Base-by-base conservation (phyloP, 2,797 vertebrate species). In the Microhierax caerulescens region DNA sequence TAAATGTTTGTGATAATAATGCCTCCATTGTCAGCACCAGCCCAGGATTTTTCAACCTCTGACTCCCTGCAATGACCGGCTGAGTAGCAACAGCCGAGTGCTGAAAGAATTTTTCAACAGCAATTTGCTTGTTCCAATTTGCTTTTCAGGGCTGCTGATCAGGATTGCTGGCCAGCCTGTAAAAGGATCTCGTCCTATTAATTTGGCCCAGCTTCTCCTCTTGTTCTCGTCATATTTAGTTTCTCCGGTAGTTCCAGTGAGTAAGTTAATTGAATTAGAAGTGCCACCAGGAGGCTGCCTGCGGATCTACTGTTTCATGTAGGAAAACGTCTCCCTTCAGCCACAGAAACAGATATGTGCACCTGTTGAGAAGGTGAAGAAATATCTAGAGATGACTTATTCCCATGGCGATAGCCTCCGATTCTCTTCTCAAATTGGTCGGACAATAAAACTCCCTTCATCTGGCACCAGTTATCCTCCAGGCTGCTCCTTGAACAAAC, bases 101-200 rank as follows among this genome's bases (percentile, higher is more conserved):
- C 97, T 98, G 97, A 98, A 98, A 98, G 98, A 97, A 98, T 98
- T 98, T 98, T 98, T 98, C 98, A 98, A 97, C 98, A 98, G 97
- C 97, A 97, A 98, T 98, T 98, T 97, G 97, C 97, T 98, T 97
- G 97, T 98, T 98, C 97, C 97, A 98, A 98, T 98, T 98, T 98
- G 97, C 98, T 98, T 98, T 98, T 98, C 98, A 98, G 96, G 97
- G 97, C 72, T 95, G 95, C 97, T 91, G 97, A 95, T 97, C 97
- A 95, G 95, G 96, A 97, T 97, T 97, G 97, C 92, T 93, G 95
- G 81, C 78, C 41, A 70, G 94, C 83, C 94, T 97, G 98, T 96
- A 97, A 98, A 97, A 97, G 97, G 97, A 98, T 97, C 97, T 97
- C 67, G 85, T 98, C 96, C 96, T 97, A 97, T 98, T 98, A 98